Evolutionary conservation across 2,888 invertebrate species (phyloP).

Genomic region (Drosophila crucigera): DNA sequence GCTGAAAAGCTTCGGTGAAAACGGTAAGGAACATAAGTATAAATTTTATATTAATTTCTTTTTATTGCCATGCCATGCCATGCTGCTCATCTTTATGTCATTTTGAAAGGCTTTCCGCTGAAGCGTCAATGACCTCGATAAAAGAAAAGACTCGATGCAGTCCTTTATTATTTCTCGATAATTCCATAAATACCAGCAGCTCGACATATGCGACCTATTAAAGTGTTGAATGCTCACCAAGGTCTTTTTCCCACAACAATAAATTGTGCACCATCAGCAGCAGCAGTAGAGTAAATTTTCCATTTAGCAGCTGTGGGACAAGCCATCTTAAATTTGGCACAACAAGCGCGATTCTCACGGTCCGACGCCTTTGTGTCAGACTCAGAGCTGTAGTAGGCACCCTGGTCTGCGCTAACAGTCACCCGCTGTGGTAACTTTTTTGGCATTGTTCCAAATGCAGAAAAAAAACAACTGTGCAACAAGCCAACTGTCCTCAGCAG

Average conservation of each 20-base stretch:
- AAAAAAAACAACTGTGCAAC: conserved; percentile 40
- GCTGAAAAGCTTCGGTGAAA: not conserved
- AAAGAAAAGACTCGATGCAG: not conserved
- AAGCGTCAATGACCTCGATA: conserved; percentile 16
- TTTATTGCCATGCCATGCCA: not conserved
- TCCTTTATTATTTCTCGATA: conserved; percentile 30
- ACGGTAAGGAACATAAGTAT: not conserved
- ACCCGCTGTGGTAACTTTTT: conserved; percentile 47
- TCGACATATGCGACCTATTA: conserved; percentile 29
- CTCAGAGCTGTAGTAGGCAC: conserved; percentile 30
- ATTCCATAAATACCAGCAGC: conserved; percentile 23
- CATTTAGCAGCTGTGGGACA: conserved; percentile 44
- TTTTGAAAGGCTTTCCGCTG: not conserved
- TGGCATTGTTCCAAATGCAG: conserved; percentile 66
- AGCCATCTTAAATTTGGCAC: conserved; percentile 44
- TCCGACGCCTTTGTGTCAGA: conserved; percentile 63
- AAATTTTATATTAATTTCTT: not conserved
- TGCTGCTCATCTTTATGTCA: not conserved
- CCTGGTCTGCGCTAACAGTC: conserved; percentile 11
- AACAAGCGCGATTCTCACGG: conserved; percentile 17
- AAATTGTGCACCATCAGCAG: conserved; percentile 5
- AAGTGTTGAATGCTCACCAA: conserved; percentile 35
- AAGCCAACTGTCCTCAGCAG: conserved; percentile 21
- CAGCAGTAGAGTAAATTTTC: conserved; percentile 47
- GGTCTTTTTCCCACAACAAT: conserved; percentile 29